Evolutionary conservation across 2,113 vertebrate species (phyloP).

Genomic region (Apteryx mantelli): DNA sequence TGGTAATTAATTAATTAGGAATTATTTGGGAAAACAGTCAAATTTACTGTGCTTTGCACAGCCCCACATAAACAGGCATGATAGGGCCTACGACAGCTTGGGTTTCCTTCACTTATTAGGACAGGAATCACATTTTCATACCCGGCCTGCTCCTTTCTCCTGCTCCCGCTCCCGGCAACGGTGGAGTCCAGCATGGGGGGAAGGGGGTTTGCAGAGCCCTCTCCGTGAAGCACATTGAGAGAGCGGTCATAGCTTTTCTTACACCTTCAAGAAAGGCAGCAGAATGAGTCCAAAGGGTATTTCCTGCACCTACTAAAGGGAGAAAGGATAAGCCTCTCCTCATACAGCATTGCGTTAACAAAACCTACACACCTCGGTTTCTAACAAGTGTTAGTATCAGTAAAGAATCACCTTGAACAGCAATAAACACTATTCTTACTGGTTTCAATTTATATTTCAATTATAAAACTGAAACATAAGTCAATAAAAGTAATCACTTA

Average conservation of each 20-base stretch:
- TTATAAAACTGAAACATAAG: background rate
- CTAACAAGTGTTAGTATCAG: background rate
- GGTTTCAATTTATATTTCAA: background rate
- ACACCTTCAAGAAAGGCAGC: background rate
- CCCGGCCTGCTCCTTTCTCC: background rate
- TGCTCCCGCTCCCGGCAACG: background rate
- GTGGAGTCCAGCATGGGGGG: rapidly evolving
- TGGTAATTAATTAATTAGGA: background rate
- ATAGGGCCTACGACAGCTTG: too few species aligned
- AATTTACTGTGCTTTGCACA: background rate
- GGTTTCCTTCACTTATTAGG: background rate
- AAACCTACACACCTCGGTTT: background rate
- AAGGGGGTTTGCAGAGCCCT: background rate
- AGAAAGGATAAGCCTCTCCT: background rate
- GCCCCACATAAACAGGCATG: background rate
- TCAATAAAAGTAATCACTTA: background rate
- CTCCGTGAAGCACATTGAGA: background rate
- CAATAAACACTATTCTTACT: background rate
- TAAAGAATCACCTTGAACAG: background rate
- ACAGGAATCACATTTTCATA: rapidly evolving
- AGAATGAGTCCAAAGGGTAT: background rate
- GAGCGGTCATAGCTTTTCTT: rapidly evolving
- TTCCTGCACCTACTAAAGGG: background rate
- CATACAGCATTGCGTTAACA: background rate
- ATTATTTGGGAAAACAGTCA: background rate